Evolutionary conservation across 2,888 invertebrate genomes (phyloP).

Genomic region (Nemotelus pantherinus): DNA sequence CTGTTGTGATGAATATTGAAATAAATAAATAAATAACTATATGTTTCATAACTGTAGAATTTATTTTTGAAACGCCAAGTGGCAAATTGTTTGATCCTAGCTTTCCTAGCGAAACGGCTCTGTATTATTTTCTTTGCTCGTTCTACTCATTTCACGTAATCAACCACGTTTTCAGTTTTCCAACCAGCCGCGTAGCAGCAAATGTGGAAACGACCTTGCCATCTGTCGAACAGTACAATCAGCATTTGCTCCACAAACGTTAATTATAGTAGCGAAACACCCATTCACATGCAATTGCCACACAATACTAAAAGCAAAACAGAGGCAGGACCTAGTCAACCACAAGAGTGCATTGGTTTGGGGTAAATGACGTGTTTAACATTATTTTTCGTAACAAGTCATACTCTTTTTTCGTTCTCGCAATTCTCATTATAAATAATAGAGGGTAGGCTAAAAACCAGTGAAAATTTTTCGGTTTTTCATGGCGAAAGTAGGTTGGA

Average conservation of each 20-base stretch:
- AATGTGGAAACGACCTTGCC: too few species aligned
- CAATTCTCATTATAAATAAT: not conserved
- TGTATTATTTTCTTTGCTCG: too few species aligned
- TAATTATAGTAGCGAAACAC: constrained; percentile 7
- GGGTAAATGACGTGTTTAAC: constrained; percentile 13
- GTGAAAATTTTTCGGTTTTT: constrained; percentile 21
- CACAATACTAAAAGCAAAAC: not conserved
- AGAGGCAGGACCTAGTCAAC: not conserved
- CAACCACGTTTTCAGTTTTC: too few species aligned
- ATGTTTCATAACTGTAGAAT: too few species aligned
- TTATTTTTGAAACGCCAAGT: too few species aligned
- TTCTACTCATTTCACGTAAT: too few species aligned
- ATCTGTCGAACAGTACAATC: too few species aligned
- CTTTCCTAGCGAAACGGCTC: too few species aligned
- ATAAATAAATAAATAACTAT: too few species aligned
- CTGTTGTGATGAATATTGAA: too few species aligned
- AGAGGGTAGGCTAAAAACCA: not conserved
- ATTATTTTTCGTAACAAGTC: constrained; percentile 24
- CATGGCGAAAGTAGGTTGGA: not conserved
- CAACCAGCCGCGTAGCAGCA: too few species aligned
- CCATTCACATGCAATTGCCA: not conserved
- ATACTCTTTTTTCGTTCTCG: not conserved
- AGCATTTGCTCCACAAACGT: not conserved
- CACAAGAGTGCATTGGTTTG: constrained; percentile 1
- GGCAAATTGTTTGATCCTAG: too few species aligned